Conservation (phyloP, 2,888 invertebrate genomes). For the Sabatieria punctata region DNA sequence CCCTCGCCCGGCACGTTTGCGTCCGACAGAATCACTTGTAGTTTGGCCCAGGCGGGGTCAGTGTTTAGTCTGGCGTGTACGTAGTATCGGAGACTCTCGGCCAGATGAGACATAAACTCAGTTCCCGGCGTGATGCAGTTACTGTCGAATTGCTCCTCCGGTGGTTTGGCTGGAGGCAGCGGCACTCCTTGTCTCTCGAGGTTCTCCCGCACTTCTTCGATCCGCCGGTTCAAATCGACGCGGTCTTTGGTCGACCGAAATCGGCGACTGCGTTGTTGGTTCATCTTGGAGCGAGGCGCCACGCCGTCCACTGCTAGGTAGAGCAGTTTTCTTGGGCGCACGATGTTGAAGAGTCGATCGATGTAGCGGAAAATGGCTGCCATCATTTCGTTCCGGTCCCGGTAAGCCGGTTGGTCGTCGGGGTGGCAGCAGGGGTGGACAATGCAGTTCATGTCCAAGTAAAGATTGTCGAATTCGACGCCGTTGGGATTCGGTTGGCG, state of each 20-base stretch:
- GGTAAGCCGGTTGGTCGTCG: constrained; percentile 85
- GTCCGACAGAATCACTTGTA: constrained; percentile 89
- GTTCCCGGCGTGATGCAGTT: constrained; percentile 99
- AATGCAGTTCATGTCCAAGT: constrained; percentile 98
- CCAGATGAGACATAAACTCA: constrained; percentile 82
- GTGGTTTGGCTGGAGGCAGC: constrained; percentile 51
- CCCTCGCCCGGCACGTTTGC: constrained; percentile 96
- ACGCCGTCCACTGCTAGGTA: constrained; percentile 99
- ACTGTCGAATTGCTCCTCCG: constrained; percentile 86
- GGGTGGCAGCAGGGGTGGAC: constrained; percentile 99
- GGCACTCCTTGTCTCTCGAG: constrained; percentile 28
- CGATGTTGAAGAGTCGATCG: constrained; percentile 62
- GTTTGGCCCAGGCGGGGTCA: constrained; percentile 81
- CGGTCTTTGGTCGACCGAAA: constrained; percentile 92
- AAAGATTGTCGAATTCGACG: constrained; percentile 90
- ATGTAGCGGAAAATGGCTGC: constrained; percentile 92
- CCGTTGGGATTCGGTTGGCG: constrained; percentile 81
- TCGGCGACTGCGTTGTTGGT: constrained; percentile 88
- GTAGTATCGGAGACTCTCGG: constrained; percentile 55
- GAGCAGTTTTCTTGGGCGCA: constrained; percentile 48
- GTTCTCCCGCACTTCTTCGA: constrained; percentile 44
- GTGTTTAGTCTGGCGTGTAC: constrained; percentile 73
- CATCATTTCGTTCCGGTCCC: constrained; percentile 99
- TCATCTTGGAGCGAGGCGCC: constrained; percentile 86
- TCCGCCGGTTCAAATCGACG: constrained; percentile 66